Conservation (phyloP, 2,888 invertebrate genomes). For the Ophion slaviceki region DNA sequence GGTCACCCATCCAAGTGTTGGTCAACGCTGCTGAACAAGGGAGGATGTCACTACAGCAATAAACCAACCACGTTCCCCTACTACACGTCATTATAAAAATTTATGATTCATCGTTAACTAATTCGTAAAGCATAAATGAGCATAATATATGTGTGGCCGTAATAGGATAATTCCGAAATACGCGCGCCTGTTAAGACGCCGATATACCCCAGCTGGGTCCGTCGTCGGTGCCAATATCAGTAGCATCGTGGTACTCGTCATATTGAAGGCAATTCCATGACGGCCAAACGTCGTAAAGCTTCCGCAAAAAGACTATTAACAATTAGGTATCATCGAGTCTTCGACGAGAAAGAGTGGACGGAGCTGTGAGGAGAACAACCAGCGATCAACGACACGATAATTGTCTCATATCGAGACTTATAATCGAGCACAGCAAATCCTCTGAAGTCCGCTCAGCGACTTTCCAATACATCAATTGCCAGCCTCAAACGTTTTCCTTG, state of each 20-base stretch:
- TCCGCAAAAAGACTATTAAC: background rate
- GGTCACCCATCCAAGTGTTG: too few species aligned
- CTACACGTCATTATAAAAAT: too few species aligned
- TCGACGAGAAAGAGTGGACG: background rate
- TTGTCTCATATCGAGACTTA: background rate
- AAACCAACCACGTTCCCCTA: too few species aligned
- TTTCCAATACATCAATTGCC: background rate
- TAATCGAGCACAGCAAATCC: background rate
- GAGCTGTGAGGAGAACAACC: background rate
- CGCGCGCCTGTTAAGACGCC: too few species aligned
- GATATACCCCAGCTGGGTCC: too few species aligned
- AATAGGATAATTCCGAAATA: too few species aligned
- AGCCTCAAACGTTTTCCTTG: background rate
- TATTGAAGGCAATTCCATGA: slow-evolving; percentile 9
- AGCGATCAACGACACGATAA: background rate
- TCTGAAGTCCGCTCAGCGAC: background rate
- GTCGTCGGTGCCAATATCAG: too few species aligned
- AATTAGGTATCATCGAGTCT: background rate
- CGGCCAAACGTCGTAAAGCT: background rate
- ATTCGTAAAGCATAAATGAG: too few species aligned
- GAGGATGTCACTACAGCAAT: too few species aligned
- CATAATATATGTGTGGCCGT: too few species aligned
- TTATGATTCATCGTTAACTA: too few species aligned
- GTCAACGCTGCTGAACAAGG: too few species aligned
- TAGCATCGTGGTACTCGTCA: background rate